Conservation (phyloP, 1,140 invertebrate species). For the Zeugodacus cucurbitae region DNA sequence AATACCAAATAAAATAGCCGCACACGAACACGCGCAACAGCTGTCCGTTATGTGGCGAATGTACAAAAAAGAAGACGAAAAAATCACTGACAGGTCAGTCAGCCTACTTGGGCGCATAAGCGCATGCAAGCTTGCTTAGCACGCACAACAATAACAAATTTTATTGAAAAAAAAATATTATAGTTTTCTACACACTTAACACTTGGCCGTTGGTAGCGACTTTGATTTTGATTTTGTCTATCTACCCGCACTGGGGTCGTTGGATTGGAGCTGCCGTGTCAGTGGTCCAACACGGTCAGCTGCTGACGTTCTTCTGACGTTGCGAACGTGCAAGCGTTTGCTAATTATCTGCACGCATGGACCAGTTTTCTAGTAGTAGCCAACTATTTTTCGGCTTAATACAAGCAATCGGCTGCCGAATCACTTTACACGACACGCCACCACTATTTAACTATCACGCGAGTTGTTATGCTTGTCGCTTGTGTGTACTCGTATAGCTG, state of each 20-base stretch:
- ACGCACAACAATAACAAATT: neutral
- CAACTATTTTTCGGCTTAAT: constrained; percentile 11
- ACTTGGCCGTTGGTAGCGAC: neutral
- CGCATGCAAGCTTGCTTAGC: neutral
- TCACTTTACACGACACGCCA: neutral
- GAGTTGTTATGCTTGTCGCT: neutral
- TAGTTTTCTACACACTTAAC: neutral
- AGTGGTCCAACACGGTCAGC: constrained; percentile 40
- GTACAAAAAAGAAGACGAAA: neutral
- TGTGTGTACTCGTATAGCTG: too few species aligned
- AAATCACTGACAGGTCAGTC: neutral
- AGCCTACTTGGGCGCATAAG: neutral
- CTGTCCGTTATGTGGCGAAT: neutral
- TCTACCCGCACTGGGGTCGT: neutral
- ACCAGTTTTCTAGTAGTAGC: neutral
- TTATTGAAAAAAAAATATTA: neutral
- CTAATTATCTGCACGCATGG: constrained; percentile 36
- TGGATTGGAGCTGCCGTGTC: neutral
- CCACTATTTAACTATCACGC: constrained; percentile 17
- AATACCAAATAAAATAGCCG: neutral
- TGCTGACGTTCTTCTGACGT: constrained; percentile 39
- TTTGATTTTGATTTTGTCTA: neutral
- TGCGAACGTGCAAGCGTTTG: neutral
- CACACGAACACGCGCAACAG: constrained; percentile 6
- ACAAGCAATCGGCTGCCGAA: neutral